phyloP scores from a whole-genome alignment of 2,888 invertebrate genomes.

The Oligia strigilis region DNA sequence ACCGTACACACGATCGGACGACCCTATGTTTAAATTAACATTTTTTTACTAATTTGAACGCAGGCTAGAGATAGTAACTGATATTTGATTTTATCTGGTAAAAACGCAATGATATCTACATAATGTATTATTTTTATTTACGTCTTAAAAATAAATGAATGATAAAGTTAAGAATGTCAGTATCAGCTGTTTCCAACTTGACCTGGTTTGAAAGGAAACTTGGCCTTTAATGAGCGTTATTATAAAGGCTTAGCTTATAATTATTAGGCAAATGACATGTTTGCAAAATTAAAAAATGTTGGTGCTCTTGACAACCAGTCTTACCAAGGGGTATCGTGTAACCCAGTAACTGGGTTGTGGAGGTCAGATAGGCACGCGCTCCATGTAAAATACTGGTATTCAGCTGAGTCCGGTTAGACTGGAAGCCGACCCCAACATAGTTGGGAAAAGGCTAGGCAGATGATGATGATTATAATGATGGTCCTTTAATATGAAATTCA shows the following conservation, averaged over 20 bases:
- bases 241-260: background rate
- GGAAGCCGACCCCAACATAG: too few species aligned
- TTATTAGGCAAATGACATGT: background rate
- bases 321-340: too few species aligned
- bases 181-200: slow-evolving; percentile 25
- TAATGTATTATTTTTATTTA: background rate
- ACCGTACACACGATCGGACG: slow-evolving; percentile 72
- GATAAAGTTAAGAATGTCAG: background rate
- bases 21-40: slow-evolving; percentile 62
- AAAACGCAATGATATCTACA: background rate
- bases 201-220: slow-evolving; percentile 34
- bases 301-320: too few species aligned
- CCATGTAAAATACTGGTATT: too few species aligned
- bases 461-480: too few species aligned
- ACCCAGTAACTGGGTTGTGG: too few species aligned
- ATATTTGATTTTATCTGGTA: slow-evolving; percentile 31
- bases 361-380: too few species aligned
- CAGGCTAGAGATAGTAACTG: background rate
- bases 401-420: too few species aligned
- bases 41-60: slow-evolving; percentile 40
- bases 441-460: too few species aligned
- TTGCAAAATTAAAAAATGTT: too few species aligned
- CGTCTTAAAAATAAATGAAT: background rate
- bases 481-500: too few species aligned
- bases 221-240: background rate